Base-by-base conservation (phyloP, 2,797 vertebrate genomes). In the Siniperca undulata region DNA sequence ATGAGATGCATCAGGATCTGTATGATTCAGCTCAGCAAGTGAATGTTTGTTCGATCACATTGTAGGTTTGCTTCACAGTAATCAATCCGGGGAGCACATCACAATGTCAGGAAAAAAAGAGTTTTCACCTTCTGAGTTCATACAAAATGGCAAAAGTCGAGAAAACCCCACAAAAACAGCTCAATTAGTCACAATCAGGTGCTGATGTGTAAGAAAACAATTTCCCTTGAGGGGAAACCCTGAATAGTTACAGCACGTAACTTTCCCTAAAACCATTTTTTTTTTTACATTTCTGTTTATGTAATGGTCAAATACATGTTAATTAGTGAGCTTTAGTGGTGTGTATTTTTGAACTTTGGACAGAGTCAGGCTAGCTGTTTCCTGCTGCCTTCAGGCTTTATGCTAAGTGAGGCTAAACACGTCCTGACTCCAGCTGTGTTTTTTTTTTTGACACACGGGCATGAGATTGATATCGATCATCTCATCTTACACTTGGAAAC, bases 371-470 rank as follows among this genome's bases (percentile, higher is more conserved):
- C n/a, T 34, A 66, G 50, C 22, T 14, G 38, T 5, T 69, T 12
- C n/a, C 44, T 68, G 19, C 30, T 36, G 24, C 44, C 55, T 68
- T 9, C 38, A 52, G 69, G 27, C 44, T 62, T 78, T 30, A 50
- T 38, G 16, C 53, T 17, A 52, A 66, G 19, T n/a, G 6, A 27
- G 40, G 9, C 6, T 12, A 12, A 19, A 27, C 30, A 12, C 9
- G 2, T 19, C 60, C 56, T 40, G n/a, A 58, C 52, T 48, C 22
- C 58, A 44, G 36, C 46, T 70, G n/a, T 2, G 3, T 27, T 27
- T 56, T n/a, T 22, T 53, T 52, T 22, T 53, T n/a, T 8, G 55
- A 65, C 40, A 30, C 27, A 66, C 5, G 0, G 14, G 24, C 38
- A 36, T 46, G 22, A n/a, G 34, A 64, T 42, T 78, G 34, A 61